Conservation (phyloP, 2,888 invertebrate genomes). For the Rhimphoctona megacephalus region DNA sequence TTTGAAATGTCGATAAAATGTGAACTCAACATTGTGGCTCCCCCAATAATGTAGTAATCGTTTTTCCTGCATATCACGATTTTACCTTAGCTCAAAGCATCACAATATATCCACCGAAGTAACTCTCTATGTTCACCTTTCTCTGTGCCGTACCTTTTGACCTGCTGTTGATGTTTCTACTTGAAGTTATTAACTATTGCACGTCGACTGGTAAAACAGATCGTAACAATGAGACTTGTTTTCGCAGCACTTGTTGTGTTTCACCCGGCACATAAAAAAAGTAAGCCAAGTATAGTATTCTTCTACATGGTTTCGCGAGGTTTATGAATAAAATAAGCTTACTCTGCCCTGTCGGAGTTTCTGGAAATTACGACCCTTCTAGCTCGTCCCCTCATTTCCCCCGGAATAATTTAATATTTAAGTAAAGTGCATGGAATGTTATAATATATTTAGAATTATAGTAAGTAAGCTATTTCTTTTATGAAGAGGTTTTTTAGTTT, state of each 20-base stretch:
- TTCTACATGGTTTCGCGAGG: neutral
- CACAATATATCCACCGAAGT: constrained; percentile 22
- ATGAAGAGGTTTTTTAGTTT: no score
- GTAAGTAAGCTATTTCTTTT: neutral
- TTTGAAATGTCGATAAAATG: constrained; percentile 55
- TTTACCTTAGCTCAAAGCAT: constrained; percentile 39
- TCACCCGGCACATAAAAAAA: neutral
- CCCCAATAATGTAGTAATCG: constrained; percentile 68
- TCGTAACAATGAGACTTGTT: constrained; percentile 3
- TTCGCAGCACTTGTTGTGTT: constrained; percentile 40
- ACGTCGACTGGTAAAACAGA: constrained; percentile 66
- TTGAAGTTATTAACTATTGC: constrained; percentile 21
- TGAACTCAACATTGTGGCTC: constrained; percentile 49
- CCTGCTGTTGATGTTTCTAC: constrained; percentile 55
- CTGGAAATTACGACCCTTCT: constrained; percentile 22
- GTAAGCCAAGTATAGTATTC: neutral
- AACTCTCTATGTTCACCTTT: constrained; percentile 5
- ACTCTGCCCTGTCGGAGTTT: neutral
- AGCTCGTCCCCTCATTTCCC: neutral
- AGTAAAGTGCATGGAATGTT: neutral
- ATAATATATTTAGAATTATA: no score
- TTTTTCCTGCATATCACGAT: constrained; percentile 14
- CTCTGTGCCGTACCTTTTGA: constrained; percentile 55
- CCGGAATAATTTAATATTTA: constrained; percentile 1
- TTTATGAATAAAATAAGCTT: constrained; percentile 26